Conservation (phyloP, 2,113 vertebrate genomes). For the Platysternon megacephalum region DNA sequence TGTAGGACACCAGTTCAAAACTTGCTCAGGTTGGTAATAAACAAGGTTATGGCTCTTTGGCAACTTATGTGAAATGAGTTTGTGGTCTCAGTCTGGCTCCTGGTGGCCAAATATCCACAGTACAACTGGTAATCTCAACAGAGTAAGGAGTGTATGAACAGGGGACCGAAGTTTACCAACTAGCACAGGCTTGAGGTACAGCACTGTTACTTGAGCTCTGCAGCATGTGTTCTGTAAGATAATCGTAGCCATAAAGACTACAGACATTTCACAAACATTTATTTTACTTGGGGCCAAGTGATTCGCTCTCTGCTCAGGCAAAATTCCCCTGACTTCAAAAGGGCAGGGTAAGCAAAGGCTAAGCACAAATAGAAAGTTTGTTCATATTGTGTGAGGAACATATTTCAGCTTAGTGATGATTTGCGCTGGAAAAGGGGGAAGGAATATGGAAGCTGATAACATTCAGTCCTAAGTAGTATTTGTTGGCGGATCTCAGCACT, state of each 20-base stretch:
- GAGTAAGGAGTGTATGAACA: neutral
- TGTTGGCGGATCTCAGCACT: neutral
- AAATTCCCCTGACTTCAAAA: neutral
- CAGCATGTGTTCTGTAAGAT: neutral
- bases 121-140: neutral
- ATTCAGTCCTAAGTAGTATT: neutral
- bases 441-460: neutral
- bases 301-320: neutral
- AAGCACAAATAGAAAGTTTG: neutral
- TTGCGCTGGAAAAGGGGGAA: neutral
- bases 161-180: no score
- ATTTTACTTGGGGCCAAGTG: neutral
- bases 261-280: fast-evolving
- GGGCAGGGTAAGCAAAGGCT: fast-evolving
- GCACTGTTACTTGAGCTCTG: neutral
- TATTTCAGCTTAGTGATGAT: neutral
- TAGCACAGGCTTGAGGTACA: neutral
- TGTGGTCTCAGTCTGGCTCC: neutral
- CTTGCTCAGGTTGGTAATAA: neutral
- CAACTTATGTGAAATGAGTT: fast-evolving
- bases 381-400: neutral
- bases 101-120: neutral
- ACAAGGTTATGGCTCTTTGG: neutral
- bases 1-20: neutral
- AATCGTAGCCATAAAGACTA: fast-evolving